These are phyloP conservation scores for Galemys pyrenaicus DNA, from an alignment of 2,113 vertebrate species.

Conservation along the genomic window DNA sequence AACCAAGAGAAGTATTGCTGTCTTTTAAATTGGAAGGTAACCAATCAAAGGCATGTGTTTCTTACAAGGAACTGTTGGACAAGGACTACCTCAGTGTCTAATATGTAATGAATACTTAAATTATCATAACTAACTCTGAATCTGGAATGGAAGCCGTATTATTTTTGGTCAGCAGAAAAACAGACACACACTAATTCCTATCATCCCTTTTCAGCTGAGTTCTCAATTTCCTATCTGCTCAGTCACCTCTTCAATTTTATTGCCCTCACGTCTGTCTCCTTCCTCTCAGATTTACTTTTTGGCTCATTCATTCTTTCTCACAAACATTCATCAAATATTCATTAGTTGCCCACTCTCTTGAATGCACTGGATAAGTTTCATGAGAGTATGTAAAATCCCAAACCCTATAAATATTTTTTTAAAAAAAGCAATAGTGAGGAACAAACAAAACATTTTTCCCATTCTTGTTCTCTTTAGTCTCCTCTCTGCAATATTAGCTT, in stretches of 20 bases:
- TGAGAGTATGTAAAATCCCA: neutral
- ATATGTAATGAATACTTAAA: rapidly evolving
- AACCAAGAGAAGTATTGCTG: neutral
- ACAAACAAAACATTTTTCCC: neutral
- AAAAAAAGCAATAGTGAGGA: neutral
- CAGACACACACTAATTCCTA: neutral
- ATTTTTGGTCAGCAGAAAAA: constrained; percentile 10
- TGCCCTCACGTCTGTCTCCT: neutral
- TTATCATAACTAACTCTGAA: neutral
- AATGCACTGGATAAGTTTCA: neutral
- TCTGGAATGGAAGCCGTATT: neutral
- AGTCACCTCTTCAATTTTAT: neutral
- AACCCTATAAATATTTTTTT: neutral
- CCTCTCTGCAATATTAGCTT: neutral
- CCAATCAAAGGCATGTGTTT: neutral
- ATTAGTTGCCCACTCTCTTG: neutral
- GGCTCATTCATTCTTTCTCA: neutral
- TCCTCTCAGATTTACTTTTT: neutral
- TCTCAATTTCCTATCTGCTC: neutral
- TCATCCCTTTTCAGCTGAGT: neutral
- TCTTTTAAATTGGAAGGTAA: neutral
- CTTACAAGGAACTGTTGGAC: neutral
- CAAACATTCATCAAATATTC: neutral
- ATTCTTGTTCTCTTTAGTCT: neutral
- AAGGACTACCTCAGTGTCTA: neutral